phyloP scores from a whole-genome alignment of 2,797 vertebrate genomes.

The Gallinago stenura region DNA sequence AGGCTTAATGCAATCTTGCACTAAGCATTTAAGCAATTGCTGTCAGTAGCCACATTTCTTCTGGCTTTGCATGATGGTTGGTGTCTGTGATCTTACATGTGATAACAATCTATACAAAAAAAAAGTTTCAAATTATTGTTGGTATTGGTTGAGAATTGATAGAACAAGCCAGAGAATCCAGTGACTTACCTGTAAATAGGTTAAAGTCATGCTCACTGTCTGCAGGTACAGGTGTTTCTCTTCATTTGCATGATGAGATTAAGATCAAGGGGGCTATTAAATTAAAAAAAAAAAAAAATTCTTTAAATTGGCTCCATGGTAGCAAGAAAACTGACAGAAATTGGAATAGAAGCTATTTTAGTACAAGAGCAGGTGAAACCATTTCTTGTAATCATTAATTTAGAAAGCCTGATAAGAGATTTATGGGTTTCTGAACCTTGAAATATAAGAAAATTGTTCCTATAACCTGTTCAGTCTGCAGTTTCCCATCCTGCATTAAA shows the following conservation, averaged over 20 bases:
- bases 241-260: background rate
- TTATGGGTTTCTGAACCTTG: conserved; percentile 20
- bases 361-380: background rate
- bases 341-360: background rate
- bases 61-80: background rate
- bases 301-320: background rate
- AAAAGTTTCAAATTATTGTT: background rate
- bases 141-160: background rate
- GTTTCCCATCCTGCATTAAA: background rate
- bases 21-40: background rate
- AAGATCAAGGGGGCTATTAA: background rate
- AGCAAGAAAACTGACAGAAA: conserved; percentile 18
- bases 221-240: background rate
- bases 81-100: background rate
- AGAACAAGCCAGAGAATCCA: background rate
- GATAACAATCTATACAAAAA: background rate
- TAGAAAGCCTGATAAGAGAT: background rate
- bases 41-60: background rate
- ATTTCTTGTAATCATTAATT: conserved; percentile 25
- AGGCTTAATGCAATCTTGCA: background rate
- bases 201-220: background rate
- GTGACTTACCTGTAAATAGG: background rate
- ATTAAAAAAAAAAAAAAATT: background rate
- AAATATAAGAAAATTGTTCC: conserved; percentile 27
- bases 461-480: background rate